Evolutionary conservation across 2,888 invertebrate species (phyloP).

Genomic region (Hoplodrina blanda): DNA sequence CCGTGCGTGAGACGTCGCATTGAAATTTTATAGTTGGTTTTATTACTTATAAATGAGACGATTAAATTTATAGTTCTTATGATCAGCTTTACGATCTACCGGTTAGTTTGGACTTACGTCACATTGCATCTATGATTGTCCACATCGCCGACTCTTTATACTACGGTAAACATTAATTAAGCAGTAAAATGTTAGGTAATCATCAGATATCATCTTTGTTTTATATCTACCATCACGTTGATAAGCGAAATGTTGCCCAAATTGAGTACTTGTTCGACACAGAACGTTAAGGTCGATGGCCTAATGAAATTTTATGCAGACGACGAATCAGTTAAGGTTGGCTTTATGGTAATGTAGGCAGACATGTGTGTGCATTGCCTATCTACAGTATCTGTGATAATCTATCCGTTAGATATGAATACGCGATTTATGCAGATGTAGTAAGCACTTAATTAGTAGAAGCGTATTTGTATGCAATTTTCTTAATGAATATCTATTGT

Average conservation of each 20-base stretch:
- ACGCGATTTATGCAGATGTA: conserved; percentile 2
- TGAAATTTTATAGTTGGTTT: conserved; percentile 87
- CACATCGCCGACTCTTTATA: conserved; percentile 68
- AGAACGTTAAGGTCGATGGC: conserved; percentile 43
- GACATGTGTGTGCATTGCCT: conserved; percentile 22
- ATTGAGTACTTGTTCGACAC: conserved; percentile 45
- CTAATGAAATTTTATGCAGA: conserved; percentile 55
- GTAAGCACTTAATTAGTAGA: conserved; percentile 13
- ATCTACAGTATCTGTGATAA: conserved; percentile 29
- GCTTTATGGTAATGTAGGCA: conserved; percentile 34
- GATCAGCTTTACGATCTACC: conserved; percentile 84
- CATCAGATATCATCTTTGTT: conserved; percentile 69
- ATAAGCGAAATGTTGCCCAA: conserved; percentile 68
- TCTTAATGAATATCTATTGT: conserved; percentile 27
- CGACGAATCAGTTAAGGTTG: conserved; percentile 34
- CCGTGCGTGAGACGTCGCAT: conserved; percentile 83
- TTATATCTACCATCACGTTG: conserved; percentile 70
- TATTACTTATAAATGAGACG: conserved; percentile 88
- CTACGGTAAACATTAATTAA: conserved; percentile 77
- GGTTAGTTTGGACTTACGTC: conserved; percentile 72
- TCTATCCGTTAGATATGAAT: conserved; percentile 37
- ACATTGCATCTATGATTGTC: conserved; percentile 71
- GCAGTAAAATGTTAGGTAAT: conserved; percentile 74
- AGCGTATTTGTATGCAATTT: conserved; percentile 8
- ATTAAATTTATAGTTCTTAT: conserved; percentile 86